Evolutionary conservation across 2,888 invertebrate genomes (phyloP).

Genomic region (Macrophya annulata): DNA sequence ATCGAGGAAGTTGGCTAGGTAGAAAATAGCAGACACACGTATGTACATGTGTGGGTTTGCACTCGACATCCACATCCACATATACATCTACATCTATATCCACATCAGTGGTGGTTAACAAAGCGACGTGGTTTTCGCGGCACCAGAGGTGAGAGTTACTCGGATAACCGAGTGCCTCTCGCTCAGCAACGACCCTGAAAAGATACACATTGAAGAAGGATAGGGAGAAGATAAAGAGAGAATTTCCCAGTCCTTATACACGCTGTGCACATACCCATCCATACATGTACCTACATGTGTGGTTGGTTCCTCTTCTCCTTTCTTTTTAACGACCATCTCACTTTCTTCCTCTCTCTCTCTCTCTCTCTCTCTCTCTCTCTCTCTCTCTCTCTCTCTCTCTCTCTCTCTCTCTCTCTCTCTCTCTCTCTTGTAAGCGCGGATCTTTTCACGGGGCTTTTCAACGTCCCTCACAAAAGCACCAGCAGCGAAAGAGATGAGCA

Average conservation of each 20-base stretch:
- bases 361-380: conserved; percentile 38
- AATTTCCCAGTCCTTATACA: conserved; percentile 11
- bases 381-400: conserved; percentile 24
- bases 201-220: conserved; percentile 37
- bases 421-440: conserved; percentile 45
- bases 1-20: conserved; percentile 1
- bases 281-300: background rate
- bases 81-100: background rate
- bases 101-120: conserved; percentile 17
- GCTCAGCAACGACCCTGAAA: conserved; percentile 53
- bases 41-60: background rate
- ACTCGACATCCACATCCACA: background rate
- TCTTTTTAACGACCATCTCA: conserved; percentile 33
- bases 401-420: conserved; percentile 19
- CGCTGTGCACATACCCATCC: background rate
- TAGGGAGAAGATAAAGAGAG: conserved; percentile 9
- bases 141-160: conserved; percentile 55
- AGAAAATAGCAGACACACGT: background rate
- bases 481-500: conserved; percentile 66
- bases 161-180: conserved; percentile 58
- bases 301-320: conserved; percentile 3
- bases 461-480: conserved; percentile 61
- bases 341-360: conserved; percentile 35
- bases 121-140: conserved; percentile 18
- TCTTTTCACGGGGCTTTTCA: conserved; percentile 62